phyloP scores from a whole-genome alignment of 2,888 invertebrate species.

The Xanthorhoe designata region DNA sequence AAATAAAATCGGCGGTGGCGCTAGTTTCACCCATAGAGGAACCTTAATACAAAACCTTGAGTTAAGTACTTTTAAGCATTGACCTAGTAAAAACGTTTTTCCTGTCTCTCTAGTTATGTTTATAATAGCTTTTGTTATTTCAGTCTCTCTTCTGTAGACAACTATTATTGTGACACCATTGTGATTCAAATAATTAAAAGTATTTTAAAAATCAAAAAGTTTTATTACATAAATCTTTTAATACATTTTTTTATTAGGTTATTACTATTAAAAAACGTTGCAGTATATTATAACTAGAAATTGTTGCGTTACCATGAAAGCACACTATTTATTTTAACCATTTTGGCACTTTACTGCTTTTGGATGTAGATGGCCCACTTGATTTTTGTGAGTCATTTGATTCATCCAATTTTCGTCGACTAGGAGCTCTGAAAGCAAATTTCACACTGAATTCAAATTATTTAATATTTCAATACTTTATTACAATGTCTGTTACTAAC shows the following conservation, averaged over 20 bases:
- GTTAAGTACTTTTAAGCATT: no score
- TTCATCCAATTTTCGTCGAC: conserved; percentile 65
- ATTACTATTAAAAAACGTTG: no score
- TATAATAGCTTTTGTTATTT: no score
- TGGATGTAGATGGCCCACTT: conserved; percentile 61
- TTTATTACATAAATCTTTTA: neutral
- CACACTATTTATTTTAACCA: conserved; percentile 72
- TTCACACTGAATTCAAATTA: conserved; percentile 25
- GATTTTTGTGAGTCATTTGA: conserved; percentile 48
- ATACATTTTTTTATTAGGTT: neutral
- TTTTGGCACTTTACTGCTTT: conserved; percentile 74
- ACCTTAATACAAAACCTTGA: no score
- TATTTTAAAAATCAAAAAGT: conserved; percentile 1
- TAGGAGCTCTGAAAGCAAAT: conserved; percentile 67
- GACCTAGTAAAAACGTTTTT: no score
- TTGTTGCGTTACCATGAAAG: neutral
- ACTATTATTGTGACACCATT: neutral
- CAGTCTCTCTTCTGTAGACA: neutral
- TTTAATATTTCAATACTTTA: neutral
- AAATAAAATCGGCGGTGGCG: no score
- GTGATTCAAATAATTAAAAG: conserved; percentile 1
- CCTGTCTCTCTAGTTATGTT: no score
- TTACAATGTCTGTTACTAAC: conserved; percentile 57
- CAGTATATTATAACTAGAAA: neutral
- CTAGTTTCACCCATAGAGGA: no score